Evolutionary conservation across 1,140 invertebrate species (phyloP).

Genomic region (Zaprionus capensis): DNA sequence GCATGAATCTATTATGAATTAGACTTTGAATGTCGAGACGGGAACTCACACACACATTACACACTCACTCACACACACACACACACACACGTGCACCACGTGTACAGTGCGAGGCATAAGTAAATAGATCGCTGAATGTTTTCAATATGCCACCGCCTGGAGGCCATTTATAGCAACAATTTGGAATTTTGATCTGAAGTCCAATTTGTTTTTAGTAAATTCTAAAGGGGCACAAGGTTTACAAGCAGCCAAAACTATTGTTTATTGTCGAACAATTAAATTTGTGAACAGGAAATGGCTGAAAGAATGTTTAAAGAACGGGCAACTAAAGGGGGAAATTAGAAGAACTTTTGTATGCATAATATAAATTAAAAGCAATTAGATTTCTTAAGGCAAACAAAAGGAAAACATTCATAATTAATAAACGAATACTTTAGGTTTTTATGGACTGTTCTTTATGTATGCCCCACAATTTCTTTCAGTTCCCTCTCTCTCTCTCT

Average conservation of each 20-base stretch:
- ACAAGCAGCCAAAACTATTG: background rate
- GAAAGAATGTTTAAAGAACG: conserved; percentile 2
- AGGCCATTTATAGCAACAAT: conserved; percentile 70
- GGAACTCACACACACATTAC: conserved; percentile 19
- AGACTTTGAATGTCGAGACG: conserved; percentile 71
- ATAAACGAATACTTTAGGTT: background rate
- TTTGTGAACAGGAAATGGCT: background rate
- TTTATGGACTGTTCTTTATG: background rate
- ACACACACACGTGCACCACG: conserved; percentile 13
- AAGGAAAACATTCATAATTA: background rate
- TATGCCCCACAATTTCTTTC: background rate
- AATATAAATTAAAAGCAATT: background rate
- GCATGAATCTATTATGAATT: conserved; percentile 81
- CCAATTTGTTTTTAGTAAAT: conserved; percentile 23
- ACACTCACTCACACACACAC: conserved; percentile 3
- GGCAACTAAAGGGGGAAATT: background rate
- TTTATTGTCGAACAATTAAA: conserved; percentile 6
- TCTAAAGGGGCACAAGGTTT: conserved; percentile 22
- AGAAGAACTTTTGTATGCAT: background rate
- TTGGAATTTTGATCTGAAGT: conserved; percentile 51
- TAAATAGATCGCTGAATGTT: conserved; percentile 65
- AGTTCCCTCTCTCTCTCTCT: background rate
- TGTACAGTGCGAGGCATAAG: conserved; percentile 55
- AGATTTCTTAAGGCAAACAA: background rate
- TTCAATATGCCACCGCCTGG: conserved; percentile 59